A percentile compares a stretch with the other conserved stretches of the same genome.
Conservation (phyloP, 2,113 vertebrate species). For the Sebastes schlegelii region DNA sequence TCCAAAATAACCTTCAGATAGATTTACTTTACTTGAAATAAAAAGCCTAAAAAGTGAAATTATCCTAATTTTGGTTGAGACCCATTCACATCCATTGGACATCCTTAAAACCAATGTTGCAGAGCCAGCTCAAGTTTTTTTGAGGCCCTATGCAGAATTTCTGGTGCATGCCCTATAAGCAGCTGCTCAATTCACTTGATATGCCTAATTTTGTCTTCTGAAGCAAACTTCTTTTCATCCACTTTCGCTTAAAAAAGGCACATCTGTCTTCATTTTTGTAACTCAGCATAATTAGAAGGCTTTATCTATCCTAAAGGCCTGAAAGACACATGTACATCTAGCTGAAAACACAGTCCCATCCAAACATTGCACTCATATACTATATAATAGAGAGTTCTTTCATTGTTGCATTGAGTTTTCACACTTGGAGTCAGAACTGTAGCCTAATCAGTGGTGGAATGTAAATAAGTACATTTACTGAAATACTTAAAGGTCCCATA, state of each 20-base stretch:
- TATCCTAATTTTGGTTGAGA: background rate
- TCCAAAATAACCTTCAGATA: slow-evolving; percentile 36
- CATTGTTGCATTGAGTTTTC: background rate
- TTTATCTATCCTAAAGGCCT: background rate
- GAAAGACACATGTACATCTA: background rate
- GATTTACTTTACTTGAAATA: background rate
- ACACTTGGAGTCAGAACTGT: background rate
- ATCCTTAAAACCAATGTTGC: background rate
- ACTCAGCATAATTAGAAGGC: background rate
- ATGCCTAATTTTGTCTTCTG: background rate
- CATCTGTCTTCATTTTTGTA: background rate
- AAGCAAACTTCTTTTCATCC: background rate
- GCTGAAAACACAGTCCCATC: background rate
- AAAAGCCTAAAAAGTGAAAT: background rate
- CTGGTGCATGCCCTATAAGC: too few species aligned
- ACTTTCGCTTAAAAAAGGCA: background rate
- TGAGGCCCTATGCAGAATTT: background rate
- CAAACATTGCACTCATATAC: background rate
- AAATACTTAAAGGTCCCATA: too few species aligned
- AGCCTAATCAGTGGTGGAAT: background rate
- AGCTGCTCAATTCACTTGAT: background rate
- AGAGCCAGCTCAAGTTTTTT: background rate
- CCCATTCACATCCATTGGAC: background rate
- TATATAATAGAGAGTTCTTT: background rate
- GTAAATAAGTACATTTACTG: too few species aligned